Evolutionary conservation across 2,888 invertebrate species (phyloP), one percentile per base, ranked within the genome.

Genomic region (Clostera curtula): DNA sequence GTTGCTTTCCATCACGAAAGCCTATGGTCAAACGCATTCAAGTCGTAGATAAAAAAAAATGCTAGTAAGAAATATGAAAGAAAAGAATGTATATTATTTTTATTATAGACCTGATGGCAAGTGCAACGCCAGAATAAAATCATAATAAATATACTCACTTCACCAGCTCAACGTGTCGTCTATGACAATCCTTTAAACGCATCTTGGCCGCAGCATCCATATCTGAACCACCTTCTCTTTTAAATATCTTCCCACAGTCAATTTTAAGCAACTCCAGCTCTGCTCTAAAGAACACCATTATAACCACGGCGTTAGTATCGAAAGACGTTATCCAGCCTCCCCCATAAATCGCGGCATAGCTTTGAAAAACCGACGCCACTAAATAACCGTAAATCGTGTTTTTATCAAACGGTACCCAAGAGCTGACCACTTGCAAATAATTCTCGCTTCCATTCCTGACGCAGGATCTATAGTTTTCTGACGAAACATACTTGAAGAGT

Each of bases 321-420:
- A 71, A 79, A 1, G 79, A 71, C 0, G 75, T 75, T 3, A 82
- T 79, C 77, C 76, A 80, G 0, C 77, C 77, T 0, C 72, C 72
- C 0, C 76, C 82, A 3, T 74, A 74, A 0, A 76, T 61, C 0
- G 77, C 63, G 0, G 65, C 74, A 21, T 61, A 76, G n/a, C 62
- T 67, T 42, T 82, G 79, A 15, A 56, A 63, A 0, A 46, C 16
- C 0, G 67, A 75, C 0, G 77, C 73, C 0, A 34, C 39, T 3
- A 77, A 20, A 32, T 76, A 73, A 0, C 80, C 76, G 3, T 32
- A 8, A 0, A 52, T 19, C 0, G 45, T 60, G 9, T 47, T 72
- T 33, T 82, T 82, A 31, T 75, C 49, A 16, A 76, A 79, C 0
- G 82, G 80, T 0, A 77, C 70, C 79, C 79, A 82, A 2, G 79